A percentile compares a stretch with the other conserved stretches of the same genome.
Evolutionary conservation across 2,113 vertebrate species (phyloP).

Genomic region (Cynoglossus semilaevis): DNA sequence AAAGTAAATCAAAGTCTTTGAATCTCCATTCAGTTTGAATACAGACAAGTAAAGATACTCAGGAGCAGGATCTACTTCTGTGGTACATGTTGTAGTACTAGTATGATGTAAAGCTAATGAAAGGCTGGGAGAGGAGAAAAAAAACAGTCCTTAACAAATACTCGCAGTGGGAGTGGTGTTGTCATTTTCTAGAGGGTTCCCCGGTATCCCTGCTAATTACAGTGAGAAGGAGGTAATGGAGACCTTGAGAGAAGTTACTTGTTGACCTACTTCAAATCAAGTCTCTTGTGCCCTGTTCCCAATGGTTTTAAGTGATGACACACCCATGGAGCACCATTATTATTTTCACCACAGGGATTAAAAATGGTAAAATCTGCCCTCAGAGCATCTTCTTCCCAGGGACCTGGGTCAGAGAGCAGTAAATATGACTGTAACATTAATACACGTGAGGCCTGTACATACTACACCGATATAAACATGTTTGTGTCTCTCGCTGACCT

Average conservation of each 20-base stretch:
- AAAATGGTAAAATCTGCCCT: constrained; percentile 35
- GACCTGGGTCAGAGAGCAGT: constrained; percentile 17
- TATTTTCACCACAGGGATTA: constrained; percentile 29
- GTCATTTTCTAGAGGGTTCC: too few species aligned
- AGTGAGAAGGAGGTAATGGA: constrained; percentile 17
- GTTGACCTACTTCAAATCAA: constrained; percentile 1
- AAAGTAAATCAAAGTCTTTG: too few species aligned
- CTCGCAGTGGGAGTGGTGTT: too few species aligned
- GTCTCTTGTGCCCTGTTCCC: constrained; percentile 22
- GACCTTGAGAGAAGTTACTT: neutral
- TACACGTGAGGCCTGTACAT: constrained; percentile 12
- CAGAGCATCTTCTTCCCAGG: constrained; percentile 31
- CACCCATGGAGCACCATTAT: constrained; percentile 22
- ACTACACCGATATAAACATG: constrained; percentile 30
- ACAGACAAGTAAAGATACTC: too few species aligned
- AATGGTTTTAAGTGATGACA: neutral
- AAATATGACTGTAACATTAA: constrained; percentile 17
- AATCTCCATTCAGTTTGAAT: too few species aligned
- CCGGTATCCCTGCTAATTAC: neutral
- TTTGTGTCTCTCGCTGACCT: constrained; percentile 15
- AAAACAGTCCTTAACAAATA: neutral
- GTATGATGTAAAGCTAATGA: too few species aligned
- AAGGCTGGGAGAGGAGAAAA: too few species aligned
- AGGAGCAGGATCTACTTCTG: too few species aligned
- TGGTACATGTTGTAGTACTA: too few species aligned